Conservation (phyloP, 2,888 invertebrate genomes). For the Gastrophysa polygoni region DNA sequence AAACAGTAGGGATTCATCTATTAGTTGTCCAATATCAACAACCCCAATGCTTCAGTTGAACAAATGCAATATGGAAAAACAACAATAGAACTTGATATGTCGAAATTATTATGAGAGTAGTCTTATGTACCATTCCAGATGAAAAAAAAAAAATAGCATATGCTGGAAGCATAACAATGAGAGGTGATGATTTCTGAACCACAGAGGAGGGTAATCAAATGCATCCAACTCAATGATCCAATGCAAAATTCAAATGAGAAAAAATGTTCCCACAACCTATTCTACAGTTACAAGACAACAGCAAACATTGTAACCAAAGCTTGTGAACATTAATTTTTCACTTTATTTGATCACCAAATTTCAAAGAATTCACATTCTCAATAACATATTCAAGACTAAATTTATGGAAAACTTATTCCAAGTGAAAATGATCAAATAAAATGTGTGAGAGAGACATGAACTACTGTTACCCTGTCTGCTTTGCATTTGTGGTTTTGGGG, state of each 20-base stretch:
- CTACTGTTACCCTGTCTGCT: constrained; percentile 36
- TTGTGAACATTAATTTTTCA: constrained; percentile 9
- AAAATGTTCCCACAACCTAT: constrained; percentile 28
- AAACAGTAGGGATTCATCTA: too few species aligned
- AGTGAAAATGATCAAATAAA: constrained; percentile 19
- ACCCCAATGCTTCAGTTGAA: too few species aligned
- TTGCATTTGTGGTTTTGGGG: constrained; percentile 44
- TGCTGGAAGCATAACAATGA: constrained; percentile 1
- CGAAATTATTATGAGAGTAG: not conserved
- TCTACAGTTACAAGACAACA: constrained; percentile 34
- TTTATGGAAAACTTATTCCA: too few species aligned
- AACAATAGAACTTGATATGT: too few species aligned
- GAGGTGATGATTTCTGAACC: not conserved
- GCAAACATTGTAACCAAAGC: constrained; percentile 9
- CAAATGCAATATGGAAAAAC: too few species aligned
- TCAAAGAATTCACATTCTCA: too few species aligned
- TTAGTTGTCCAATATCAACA: too few species aligned
- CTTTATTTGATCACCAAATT: constrained; percentile 4
- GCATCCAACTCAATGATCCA: not conserved
- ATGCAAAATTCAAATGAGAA: not conserved
- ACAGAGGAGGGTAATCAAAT: constrained; percentile 4
- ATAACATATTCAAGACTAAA: too few species aligned
- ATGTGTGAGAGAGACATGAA: constrained; percentile 13
- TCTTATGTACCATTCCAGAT: constrained; percentile 6
- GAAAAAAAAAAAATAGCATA: not conserved